Conservation (phyloP, 2,888 invertebrate genomes). For the Drosophila incognita region DNA sequence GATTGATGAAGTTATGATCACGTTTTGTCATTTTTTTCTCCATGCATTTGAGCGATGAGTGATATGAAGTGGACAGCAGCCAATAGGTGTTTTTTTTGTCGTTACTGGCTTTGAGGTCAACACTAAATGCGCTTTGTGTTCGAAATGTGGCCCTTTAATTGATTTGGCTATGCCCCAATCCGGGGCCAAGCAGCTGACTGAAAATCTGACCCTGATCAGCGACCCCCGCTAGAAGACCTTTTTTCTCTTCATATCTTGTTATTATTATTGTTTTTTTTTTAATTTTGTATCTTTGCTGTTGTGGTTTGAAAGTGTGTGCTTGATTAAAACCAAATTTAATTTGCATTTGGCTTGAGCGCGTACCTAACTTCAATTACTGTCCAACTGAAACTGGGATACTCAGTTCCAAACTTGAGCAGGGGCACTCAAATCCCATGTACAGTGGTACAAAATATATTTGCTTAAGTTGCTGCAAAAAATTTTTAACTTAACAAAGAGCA, state of each 20-base stretch:
- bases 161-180: slow-evolving; percentile 54
- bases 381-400: slow-evolving; percentile 36
- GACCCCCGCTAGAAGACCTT: slow-evolving; percentile 55
- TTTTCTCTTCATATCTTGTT: slow-evolving; percentile 16
- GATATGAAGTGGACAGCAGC: slow-evolving; percentile 46
- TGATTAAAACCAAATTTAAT: slow-evolving; percentile 79
- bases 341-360: slow-evolving; percentile 61
- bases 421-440: slow-evolving; percentile 25
- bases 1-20: slow-evolving; percentile 68
- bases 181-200: slow-evolving; percentile 31
- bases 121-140: slow-evolving; percentile 48
- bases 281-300: slow-evolving; percentile 10
- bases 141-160: slow-evolving; percentile 69
- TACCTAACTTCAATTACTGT: slow-evolving; percentile 67
- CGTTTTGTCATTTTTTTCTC: slow-evolving; percentile 52
- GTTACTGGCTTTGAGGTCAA: slow-evolving; percentile 46
- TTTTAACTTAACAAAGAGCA: not conserved
- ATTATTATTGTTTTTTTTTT: slow-evolving; percentile 3
- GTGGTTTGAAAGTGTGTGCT: slow-evolving; percentile 44
- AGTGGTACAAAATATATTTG: slow-evolving; percentile 3
- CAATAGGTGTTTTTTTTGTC: slow-evolving; percentile 23
- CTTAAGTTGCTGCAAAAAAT: not conserved
- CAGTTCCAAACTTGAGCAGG: slow-evolving; percentile 19
- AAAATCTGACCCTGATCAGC: slow-evolving; percentile 44
- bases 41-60: slow-evolving; percentile 48